Conservation (phyloP, 2,888 invertebrate genomes). For the Acheta domesticus region DNA sequence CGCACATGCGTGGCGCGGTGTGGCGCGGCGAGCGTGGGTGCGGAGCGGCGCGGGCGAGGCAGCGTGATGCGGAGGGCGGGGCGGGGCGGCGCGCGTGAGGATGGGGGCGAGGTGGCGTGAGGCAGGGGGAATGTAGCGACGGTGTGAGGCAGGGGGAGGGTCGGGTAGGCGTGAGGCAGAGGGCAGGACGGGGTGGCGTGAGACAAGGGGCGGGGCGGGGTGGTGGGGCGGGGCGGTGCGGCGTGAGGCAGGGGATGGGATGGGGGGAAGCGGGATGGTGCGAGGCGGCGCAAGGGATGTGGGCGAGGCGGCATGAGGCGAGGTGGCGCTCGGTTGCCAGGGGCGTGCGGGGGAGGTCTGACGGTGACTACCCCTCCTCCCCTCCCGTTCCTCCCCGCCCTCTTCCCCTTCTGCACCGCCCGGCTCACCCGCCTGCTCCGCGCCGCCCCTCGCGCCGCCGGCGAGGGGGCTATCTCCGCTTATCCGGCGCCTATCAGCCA, state of each 20-base stretch:
- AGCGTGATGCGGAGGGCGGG: not conserved
- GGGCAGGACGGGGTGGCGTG: not conserved
- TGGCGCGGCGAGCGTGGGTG: no score
- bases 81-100: not conserved
- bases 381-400: not conserved
- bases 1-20: no score
- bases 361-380: not conserved
- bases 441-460: not conserved
- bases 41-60: not conserved
- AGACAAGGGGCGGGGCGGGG: not conserved
- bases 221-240: not conserved
- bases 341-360: not conserved
- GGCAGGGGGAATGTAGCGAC: no score
- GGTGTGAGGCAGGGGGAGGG: no score
- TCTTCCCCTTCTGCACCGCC: not conserved
- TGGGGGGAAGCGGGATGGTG: no score
- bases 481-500: slow-evolving; percentile 18
- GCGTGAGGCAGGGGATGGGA: no score
- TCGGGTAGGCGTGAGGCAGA: no score
- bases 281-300: no score
- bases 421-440: not conserved
- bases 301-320: no score
- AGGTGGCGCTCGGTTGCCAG: not conserved
- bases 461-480: slow-evolving; percentile 9
- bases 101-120: no score